Evolutionary conservation across 2,113 vertebrate species (phyloP), one percentile per base, ranked within the genome.

Genomic region (Cettia cetti): DNA sequence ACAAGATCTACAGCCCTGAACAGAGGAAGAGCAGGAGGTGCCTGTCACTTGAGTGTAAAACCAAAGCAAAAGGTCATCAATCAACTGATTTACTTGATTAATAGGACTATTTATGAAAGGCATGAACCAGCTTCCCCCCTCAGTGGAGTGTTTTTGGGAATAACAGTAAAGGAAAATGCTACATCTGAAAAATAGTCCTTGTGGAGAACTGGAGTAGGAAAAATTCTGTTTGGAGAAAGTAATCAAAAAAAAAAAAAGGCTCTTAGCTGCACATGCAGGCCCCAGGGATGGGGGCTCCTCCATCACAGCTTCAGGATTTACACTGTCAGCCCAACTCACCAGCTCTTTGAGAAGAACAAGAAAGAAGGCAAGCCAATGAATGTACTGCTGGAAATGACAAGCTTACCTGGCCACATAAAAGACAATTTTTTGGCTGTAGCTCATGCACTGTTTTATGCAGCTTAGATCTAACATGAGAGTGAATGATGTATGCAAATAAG

Each of bases 241-340:
- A 71, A 88, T 2, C 5, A 50, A 26, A 27, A 70, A 68, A 50
- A 26, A 27, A 70, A 68, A 76, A 82, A 50, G 27, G 23, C 47
- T 65, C 17, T 31, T 30, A 35, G 17, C 9, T 47, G 39, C 16
- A 74, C 27, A 7, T 1, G 4, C 13, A 52, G 23, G 20, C 8
- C 6, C 4, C 53, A 50, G 31, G 27, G 20, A n/a, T 45, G 63
- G 11, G 13, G 11, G 4, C 2, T 87, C 21, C 44, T 57, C n/a
- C 39, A 33, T 50, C 7, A 13, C 39, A 78, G 35, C 18, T 66
- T 74, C 40, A 44, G 20, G 28, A 33, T 31, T 45, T 31, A 15
- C 7, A 7, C 0, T 33, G 18, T 35, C 44, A 70, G n/a, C 19
- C 6, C 3, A 6, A 20, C 18, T 65, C 42, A 65, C 13, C 0